Conservation (phyloP, 2,797 vertebrate species). For the Meda fulgida region DNA sequence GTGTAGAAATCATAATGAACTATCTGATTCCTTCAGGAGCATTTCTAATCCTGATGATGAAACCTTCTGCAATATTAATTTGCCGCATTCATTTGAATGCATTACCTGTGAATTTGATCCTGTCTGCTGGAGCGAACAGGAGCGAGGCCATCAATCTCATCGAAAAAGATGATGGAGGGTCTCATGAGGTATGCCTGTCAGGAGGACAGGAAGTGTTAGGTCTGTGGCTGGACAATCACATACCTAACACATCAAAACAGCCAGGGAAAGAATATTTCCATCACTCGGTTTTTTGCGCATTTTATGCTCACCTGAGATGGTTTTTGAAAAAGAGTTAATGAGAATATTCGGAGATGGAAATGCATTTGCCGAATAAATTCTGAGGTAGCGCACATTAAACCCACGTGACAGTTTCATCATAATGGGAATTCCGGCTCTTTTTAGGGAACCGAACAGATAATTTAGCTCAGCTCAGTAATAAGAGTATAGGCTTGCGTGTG, state of each 20-base stretch:
- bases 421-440: too few relatives aligned
- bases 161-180: constrained; percentile 99
- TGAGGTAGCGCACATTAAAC: too few relatives aligned
- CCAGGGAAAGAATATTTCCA: not conserved
- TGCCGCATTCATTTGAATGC: not conserved
- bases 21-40: not conserved
- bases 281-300: too few relatives aligned
- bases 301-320: too few relatives aligned
- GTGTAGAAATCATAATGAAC: not conserved
- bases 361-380: too few relatives aligned
- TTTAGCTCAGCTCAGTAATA: too few relatives aligned
- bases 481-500: too few relatives aligned
- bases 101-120: constrained; percentile 99
- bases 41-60: constrained; percentile 14
- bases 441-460: too few relatives aligned
- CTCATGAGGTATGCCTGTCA: constrained; percentile 98
- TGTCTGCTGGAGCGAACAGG: constrained; percentile 98
- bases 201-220: not conserved
- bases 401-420: too few relatives aligned
- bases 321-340: too few relatives aligned
- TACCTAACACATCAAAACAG: not conserved
- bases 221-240: constrained; percentile 27
- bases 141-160: constrained; percentile 99
- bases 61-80: constrained; percentile 12
- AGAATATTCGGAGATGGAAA: too few relatives aligned